Base-by-base conservation (phyloP, 2,113 vertebrate genomes). In the Gadus chalcogrammus region DNA sequence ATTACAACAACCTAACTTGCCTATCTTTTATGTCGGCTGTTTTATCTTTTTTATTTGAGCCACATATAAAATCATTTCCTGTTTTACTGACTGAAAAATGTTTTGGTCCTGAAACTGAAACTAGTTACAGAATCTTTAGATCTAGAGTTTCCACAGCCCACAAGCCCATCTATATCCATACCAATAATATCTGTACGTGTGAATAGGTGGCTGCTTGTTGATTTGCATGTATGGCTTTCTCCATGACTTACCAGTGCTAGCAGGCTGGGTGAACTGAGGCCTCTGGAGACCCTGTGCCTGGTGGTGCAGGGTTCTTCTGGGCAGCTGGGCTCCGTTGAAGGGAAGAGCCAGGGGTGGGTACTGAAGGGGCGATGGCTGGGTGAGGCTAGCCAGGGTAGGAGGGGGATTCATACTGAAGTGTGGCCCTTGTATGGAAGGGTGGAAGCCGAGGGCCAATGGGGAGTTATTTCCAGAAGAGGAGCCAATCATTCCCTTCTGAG, bases 401-500 rank as follows among this genome's bases (percentile, higher is more conserved):
- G 82, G 71, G 2, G 69, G 74, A 59, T 80, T 81, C 68, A 48
- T 42, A 38, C 42, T 0, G 61, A 79, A 81, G 0, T 78, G 63
- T 4, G 62, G 73, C 15, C 65, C 68, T 64, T 79, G 83, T 5
- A 73, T 16, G 18, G 82, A 20, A 24, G 84, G 84, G 65, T 79
- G 81, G 7, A 72, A 42, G 1, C 83, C 80, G 0, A 68, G 75
- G 61, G 72, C 73, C 1, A 84, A 15, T 3, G 89, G 82, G 55
- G 85, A 87, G 68, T 74, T 81, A 22, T 65, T 88, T 17, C 88
- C 85, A 1, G 88, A 79, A 31, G 68, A 35, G 0, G 79, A 84
- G 38, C 79, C 87, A 68, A 93, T 88, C 79, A 93, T 89, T 65
- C 92, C 92, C 80, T 85, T 93, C 67, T 92, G 88, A 42, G 90